Percentiles rank a stretch among this genome's conserved stretches.
These are phyloP conservation scores for Podilymbus podiceps DNA, from an alignment of 2,113 vertebrate genomes.

Conservation along the genomic window DNA sequence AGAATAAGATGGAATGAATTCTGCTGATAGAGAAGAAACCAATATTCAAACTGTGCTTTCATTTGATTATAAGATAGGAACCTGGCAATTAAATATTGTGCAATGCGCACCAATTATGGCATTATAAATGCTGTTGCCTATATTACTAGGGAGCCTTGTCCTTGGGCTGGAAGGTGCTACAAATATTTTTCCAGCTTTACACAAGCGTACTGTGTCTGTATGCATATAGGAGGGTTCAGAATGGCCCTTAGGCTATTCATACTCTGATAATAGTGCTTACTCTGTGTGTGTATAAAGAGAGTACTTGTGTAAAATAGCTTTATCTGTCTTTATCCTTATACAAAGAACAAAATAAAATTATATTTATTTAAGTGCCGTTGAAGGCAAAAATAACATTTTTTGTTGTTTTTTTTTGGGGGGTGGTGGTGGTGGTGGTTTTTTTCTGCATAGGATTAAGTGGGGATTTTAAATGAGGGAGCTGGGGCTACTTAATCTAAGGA, in stretches of 20 bases:
- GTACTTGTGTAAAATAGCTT: not conserved
- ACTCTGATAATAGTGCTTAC: not conserved
- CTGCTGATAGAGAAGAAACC: not conserved
- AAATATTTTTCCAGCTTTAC: not conserved
- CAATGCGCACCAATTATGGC: not conserved
- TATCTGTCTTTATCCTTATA: not conserved
- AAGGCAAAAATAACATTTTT: not conserved
- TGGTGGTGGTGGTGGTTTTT: no score
- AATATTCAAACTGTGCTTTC: not conserved
- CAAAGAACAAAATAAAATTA: not conserved
- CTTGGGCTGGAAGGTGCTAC: not conserved
- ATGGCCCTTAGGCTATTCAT: not conserved
- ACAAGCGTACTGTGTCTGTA: not conserved
- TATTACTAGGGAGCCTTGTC: not conserved
- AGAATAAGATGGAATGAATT: not conserved
- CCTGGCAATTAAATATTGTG: not conserved
- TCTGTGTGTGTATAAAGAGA: not conserved
- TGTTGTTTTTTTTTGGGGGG: not conserved
- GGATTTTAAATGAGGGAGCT: not conserved
- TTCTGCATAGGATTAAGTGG: not conserved
- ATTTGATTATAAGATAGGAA: not conserved
- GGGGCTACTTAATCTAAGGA: no score
- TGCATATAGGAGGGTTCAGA: not conserved
- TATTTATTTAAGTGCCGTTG: not conserved
- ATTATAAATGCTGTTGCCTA: not conserved